Percentiles rank a stretch among this genome's conserved stretches.
Conservation (phyloP, 2,113 vertebrate genomes). For the Apodemus sylvaticus region DNA sequence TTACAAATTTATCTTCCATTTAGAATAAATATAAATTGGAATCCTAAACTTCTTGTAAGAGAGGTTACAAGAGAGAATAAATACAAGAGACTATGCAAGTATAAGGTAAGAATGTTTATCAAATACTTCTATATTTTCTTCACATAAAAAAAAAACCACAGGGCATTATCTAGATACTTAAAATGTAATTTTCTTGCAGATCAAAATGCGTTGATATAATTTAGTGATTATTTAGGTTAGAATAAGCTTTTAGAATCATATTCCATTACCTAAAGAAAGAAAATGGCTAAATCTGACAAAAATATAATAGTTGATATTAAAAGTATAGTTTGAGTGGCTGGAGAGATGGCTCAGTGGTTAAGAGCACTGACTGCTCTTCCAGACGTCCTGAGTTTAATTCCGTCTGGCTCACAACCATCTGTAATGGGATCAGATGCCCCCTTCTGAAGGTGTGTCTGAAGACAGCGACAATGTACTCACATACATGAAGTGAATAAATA, state of each 20-base stretch:
- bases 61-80: neutral
- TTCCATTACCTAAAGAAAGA: neutral
- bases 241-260: neutral
- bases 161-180: neutral
- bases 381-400: no score
- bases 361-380: no score
- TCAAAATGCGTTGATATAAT: conserved; percentile 14
- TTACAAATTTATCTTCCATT: conserved; percentile 37
- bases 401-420: no score
- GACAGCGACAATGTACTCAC: no score
- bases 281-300: neutral
- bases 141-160: neutral
- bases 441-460: no score
- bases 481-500: no score
- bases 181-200: neutral
- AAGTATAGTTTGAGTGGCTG: neutral
- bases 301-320: neutral
- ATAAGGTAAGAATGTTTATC: conserved; percentile 56
- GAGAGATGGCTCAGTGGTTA: no score
- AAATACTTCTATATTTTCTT: neutral
- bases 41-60: neutral
- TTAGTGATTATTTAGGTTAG: neutral
- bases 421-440: no score
- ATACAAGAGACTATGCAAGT: neutral
- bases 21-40: conserved; percentile 44